phyloP scores from a whole-genome alignment of 1,140 invertebrate species.

The Macrostomum lignano region DNA sequence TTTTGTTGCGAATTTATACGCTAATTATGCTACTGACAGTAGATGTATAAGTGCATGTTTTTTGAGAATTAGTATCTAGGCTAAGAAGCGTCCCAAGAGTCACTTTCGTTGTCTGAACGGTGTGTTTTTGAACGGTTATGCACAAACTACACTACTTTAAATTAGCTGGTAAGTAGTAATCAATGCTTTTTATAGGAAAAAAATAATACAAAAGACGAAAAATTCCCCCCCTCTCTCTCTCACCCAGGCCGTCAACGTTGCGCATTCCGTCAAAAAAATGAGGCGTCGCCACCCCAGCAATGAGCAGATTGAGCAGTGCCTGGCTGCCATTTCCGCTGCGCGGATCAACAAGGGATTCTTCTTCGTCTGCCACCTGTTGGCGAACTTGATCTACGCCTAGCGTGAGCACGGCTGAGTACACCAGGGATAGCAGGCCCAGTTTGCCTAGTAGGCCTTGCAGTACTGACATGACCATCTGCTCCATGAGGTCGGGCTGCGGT shows the following conservation, averaged over 20 bases:
- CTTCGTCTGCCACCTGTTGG: constrained; percentile 49
- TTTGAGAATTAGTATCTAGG: not conserved
- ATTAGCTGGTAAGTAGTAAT: too few relatives aligned
- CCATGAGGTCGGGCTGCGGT: too few relatives aligned
- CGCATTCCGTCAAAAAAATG: constrained; percentile 86
- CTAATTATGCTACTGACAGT: not conserved
- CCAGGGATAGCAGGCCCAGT: constrained; percentile 56
- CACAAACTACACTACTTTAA: constrained; percentile 8
- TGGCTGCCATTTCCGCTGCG: constrained; percentile 67
- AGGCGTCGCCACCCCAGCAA: constrained; percentile 58
- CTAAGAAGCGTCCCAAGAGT: not conserved
- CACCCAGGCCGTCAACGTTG: constrained; percentile 57
- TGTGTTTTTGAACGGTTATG: not conserved
- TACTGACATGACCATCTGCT: too few relatives aligned
- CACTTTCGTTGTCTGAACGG: not conserved
- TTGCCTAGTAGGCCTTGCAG: too few relatives aligned
- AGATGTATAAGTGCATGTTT: not conserved
- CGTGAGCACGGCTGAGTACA: constrained; percentile 64
- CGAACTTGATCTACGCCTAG: constrained; percentile 46
- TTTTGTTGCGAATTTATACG: constrained; percentile 2
- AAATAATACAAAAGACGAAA: too few relatives aligned
- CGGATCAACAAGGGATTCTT: constrained; percentile 49
- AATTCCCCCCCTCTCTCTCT: too few relatives aligned
- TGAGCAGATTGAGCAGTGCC: constrained; percentile 64
- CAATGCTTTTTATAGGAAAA: too few relatives aligned